Conservation (phyloP, 2,113 vertebrate genomes). For the Tyrannus savana region DNA sequence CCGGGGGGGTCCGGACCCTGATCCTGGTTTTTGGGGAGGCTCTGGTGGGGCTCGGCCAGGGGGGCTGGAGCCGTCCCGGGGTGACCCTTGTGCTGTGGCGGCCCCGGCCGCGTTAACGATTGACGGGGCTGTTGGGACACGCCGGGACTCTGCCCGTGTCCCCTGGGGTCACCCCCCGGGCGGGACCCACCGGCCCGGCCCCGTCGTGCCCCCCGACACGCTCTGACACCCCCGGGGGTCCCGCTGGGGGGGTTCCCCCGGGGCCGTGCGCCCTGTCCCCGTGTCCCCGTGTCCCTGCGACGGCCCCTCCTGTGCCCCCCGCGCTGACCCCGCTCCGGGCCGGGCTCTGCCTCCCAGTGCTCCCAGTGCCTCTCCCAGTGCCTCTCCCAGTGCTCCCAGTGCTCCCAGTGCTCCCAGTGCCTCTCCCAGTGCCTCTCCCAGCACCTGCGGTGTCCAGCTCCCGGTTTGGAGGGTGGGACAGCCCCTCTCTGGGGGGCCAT, state of each 20-base stretch:
- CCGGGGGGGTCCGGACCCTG: no score
- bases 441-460: neutral
- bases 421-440: no score
- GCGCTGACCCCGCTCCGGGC: neutral
- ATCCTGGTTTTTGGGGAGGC: neutral
- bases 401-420: neutral
- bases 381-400: neutral
- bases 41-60: neutral
- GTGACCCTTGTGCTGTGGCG: neutral
- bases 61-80: no score
- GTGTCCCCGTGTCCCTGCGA: neutral
- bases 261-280: neutral
- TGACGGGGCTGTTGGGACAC: neutral
- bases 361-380: neutral
- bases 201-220: neutral
- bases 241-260: neutral
- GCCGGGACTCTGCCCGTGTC: neutral
- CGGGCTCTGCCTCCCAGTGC: neutral
- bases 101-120: neutral
- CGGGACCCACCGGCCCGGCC: neutral
- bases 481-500: neutral
- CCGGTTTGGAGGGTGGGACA: no score
- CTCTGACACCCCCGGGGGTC: neutral
- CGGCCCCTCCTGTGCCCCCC: neutral
- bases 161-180: neutral